These are phyloP conservation scores for Epinotia nisella DNA, from an alignment of 2,888 invertebrate genomes.

Conservation along the genomic window DNA sequence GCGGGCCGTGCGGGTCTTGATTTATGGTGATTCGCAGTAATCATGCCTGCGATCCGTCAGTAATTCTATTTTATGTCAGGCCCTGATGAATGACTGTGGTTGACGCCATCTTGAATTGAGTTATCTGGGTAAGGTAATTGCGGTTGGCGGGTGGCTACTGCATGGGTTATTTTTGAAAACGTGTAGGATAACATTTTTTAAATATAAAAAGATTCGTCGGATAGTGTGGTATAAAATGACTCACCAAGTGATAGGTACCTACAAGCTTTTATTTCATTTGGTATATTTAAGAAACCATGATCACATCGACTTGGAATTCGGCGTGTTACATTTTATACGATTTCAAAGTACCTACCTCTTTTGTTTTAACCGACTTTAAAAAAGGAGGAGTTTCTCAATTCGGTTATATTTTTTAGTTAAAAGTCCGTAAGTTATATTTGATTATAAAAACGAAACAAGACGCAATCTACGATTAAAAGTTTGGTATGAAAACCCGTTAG, in stretches of 20 bases:
- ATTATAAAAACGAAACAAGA: no score
- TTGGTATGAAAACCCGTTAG: no score
- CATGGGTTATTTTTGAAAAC: conserved; percentile 16
- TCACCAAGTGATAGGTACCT: background rate
- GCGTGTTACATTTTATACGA: no score
- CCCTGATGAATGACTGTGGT: conserved; percentile 67
- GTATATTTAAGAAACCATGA: no score
- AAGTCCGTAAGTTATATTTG: no score
- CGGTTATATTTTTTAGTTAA: no score
- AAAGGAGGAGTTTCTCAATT: no score
- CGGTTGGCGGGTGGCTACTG: conserved; percentile 50
- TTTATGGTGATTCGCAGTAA: conserved; percentile 81
- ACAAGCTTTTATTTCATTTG: no score
- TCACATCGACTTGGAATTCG: no score
- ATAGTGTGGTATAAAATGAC: background rate
- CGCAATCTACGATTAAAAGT: no score
- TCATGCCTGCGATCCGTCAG: conserved; percentile 74
- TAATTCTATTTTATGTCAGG: conserved; percentile 77
- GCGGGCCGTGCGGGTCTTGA: conserved; percentile 79
- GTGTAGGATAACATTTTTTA: background rate
- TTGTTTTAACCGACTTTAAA: no score
- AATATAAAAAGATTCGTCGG: background rate
- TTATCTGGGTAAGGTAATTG: conserved; percentile 55
- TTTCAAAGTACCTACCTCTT: no score
- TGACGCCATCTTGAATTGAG: conserved; percentile 70